These are phyloP conservation scores for Tapera naevia DNA, from an alignment of 2,797 vertebrate species.

Conservation along the genomic window DNA sequence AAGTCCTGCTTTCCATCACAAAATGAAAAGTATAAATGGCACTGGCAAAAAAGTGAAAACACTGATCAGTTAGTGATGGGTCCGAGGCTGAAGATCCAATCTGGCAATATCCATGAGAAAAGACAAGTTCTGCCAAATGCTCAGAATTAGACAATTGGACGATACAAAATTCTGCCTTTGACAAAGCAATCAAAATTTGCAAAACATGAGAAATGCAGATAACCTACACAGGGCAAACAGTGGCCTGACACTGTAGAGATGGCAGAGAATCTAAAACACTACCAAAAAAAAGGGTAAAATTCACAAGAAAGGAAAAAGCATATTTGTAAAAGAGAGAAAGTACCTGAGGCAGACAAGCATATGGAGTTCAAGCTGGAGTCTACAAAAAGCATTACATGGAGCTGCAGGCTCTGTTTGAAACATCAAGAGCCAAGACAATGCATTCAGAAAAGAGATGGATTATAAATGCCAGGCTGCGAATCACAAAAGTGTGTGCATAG, in stretches of 20 bases:
- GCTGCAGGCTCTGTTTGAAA: slow-evolving; percentile 24
- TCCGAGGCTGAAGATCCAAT: background rate
- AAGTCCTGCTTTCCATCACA: background rate
- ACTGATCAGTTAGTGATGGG: background rate
- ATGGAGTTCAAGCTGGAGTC: slow-evolving; percentile 26
- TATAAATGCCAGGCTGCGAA: background rate
- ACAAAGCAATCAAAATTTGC: background rate
- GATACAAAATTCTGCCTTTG: background rate
- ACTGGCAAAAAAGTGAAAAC: background rate
- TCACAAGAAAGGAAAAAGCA: background rate
- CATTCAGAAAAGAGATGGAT: background rate
- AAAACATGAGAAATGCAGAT: background rate
- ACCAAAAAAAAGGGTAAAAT: background rate
- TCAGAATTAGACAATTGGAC: background rate
- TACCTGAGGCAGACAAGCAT: slow-evolving; percentile 25
- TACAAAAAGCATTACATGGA: slow-evolving; percentile 30
- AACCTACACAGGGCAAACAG: background rate
- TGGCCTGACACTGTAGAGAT: background rate
- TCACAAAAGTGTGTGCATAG: background rate
- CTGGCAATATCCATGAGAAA: background rate
- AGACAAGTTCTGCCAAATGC: background rate
- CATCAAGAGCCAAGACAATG: slow-evolving; percentile 14
- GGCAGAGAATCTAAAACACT: background rate
- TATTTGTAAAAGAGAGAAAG: background rate
- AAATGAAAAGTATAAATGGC: background rate